phyloP scores from a whole-genome alignment of 2,888 invertebrate genomes.

The Spicauda simplicius region DNA sequence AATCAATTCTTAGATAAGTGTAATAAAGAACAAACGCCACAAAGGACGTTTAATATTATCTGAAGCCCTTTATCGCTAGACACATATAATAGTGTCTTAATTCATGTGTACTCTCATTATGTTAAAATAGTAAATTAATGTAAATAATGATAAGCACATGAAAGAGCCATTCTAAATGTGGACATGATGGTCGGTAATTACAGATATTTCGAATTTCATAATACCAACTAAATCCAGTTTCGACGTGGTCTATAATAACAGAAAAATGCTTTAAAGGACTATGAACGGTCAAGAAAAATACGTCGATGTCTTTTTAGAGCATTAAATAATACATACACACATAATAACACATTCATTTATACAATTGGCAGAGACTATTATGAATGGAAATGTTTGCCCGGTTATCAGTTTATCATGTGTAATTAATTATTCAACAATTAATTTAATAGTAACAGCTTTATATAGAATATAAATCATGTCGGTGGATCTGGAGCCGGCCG shows the following conservation, averaged over 20 bases:
- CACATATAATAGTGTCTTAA: constrained; percentile 11
- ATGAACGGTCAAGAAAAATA: too few relatives aligned
- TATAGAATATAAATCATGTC: neutral
- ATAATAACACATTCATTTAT: too few relatives aligned
- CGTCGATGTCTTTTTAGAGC: too few relatives aligned
- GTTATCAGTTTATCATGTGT: constrained; percentile 25
- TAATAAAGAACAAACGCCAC: neutral
- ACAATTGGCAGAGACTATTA: neutral
- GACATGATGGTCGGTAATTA: too few relatives aligned
- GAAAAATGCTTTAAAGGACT: too few relatives aligned
- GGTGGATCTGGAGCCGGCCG: neutral
- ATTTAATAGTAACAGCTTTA: neutral
- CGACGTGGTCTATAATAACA: too few relatives aligned
- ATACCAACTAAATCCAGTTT: too few relatives aligned
- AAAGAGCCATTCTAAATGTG: neutral
- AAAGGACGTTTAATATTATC: constrained; percentile 11
- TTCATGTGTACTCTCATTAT: constrained; percentile 2
- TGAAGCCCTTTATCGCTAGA: constrained; percentile 17
- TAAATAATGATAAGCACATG: neutral
- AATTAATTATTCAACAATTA: constrained; percentile 20
- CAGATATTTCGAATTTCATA: too few relatives aligned
- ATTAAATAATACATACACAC: too few relatives aligned
- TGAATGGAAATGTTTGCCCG: constrained; percentile 31
- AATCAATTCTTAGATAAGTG: neutral
- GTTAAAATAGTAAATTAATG: constrained; percentile 18